Conservation (phyloP, 2,888 invertebrate genomes). For the Chaitophorus viminalis region DNA sequence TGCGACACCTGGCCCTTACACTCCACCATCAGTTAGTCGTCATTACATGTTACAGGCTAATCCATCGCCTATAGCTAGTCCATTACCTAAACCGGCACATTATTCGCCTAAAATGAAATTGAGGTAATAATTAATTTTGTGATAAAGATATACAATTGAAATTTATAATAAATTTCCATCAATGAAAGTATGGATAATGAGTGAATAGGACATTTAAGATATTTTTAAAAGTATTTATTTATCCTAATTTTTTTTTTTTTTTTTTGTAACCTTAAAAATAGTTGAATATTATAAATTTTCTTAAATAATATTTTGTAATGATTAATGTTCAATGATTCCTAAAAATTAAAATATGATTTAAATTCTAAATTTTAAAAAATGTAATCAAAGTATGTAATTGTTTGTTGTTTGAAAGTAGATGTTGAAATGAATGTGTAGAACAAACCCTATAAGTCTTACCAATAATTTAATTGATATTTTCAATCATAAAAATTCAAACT, state of each 20-base stretch:
- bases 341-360: neutral
- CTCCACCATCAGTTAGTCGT: conserved; percentile 64
- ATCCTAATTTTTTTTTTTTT: too few relatives aligned
- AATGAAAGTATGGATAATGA: neutral
- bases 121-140: conserved; percentile 73
- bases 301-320: neutral
- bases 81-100: conserved; percentile 70
- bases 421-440: conserved; percentile 8
- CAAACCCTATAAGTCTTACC: neutral
- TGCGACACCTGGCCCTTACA: conserved; percentile 65
- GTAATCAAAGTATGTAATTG: neutral
- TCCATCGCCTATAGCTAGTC: conserved; percentile 64
- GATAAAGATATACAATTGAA: neutral
- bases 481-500: too few relatives aligned
- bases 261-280: too few relatives aligned
- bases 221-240: too few relatives aligned
- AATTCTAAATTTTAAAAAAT: neutral
- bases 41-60: conserved; percentile 63
- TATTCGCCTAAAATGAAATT: conserved; percentile 93
- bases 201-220: neutral
- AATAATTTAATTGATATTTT: neutral
- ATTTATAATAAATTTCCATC: neutral
- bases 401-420: conserved; percentile 5
- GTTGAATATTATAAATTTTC: neutral
- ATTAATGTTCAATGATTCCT: neutral